Percentiles rank a stretch among this genome's conserved stretches.
Conservation (phyloP, 2,113 vertebrate genomes). For the Sigmodon hispidus region DNA sequence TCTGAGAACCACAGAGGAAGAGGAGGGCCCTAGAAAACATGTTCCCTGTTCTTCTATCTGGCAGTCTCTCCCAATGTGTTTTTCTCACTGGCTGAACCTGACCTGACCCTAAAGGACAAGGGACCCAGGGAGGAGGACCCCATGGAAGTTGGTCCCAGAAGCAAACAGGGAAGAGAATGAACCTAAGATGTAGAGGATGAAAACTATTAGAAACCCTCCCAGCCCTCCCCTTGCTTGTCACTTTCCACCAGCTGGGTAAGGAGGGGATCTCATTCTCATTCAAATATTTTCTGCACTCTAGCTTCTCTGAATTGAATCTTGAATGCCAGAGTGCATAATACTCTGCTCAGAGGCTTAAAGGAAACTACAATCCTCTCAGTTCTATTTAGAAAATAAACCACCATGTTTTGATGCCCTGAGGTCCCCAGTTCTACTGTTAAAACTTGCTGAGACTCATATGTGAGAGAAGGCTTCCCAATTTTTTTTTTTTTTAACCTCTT, state of each 20-base stretch:
- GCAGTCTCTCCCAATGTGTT: neutral
- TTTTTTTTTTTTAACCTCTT: neutral
- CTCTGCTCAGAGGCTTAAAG: neutral
- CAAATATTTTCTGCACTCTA: neutral
- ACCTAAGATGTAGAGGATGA: neutral
- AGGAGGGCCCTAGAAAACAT: accelerated
- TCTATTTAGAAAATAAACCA: constrained; percentile 32
- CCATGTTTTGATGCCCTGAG: neutral
- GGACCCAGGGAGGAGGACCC: neutral
- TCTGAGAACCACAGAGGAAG: neutral
- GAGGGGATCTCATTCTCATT: neutral
- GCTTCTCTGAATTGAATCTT: constrained; percentile 15
- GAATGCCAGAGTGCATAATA: neutral
- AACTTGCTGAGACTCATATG: neutral
- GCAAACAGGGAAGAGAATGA: neutral
- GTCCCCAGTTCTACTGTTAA: neutral
- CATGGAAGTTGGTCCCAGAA: neutral
- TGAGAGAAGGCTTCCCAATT: neutral
- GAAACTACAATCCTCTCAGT: constrained; percentile 7
- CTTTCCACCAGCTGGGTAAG: neutral
- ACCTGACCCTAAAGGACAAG: neutral
- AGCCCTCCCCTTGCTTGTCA: neutral
- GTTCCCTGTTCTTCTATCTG: neutral
- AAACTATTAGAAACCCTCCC: neutral
- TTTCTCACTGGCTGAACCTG: neutral